Evolutionary conservation across 1,140 invertebrate genomes (phyloP), one percentile per base, ranked within the genome.

Genomic region (Trialeurodes vaporariorum): DNA sequence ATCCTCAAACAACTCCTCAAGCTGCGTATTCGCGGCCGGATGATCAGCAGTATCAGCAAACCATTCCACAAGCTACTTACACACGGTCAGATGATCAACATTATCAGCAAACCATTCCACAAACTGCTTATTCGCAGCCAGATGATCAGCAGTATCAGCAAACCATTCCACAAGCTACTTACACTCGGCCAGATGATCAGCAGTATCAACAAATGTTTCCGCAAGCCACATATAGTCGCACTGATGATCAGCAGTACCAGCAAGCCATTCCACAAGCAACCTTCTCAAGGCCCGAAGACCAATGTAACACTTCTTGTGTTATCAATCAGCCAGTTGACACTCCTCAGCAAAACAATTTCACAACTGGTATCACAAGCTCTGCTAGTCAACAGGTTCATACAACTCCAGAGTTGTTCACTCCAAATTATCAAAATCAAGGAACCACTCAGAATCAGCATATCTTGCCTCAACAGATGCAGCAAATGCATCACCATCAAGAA

Each of bases 401-500:
- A 9, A 5, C 5, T 5, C 34, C 34, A 5, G 34, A 49, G 17
- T 17, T 49, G 5, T 49, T 9, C 34, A 49, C 34, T 17, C 5
- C 34, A 49, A 49, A 49, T 49, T 49, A 49, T 17, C 5, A 9
- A 49, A 49, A 49, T 17, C 34, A 49, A 49, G 34, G 34, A 49
- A 49, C 5, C 17, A 17, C 17, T 17, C 34, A 49, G n/a, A n/a
- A n/a, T n/a, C 63, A 71, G 27, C 65, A 67, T 27, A 58, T 27
- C 12, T 65, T 68, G 25, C 68, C 68, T 23, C 66, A 67, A 58
- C 22, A 62, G 49, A 25, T 26, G 1, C 58, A 25, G 22, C 59
- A 40, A 40, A 25, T 26, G 17, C 27, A 64, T 1, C 67, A 65
- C 22, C 59, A 22, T 13, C 63, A 67, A 62, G 63, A 65, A 40